Evolutionary conservation across 2,888 invertebrate species (phyloP), one percentile per base, ranked within the genome.

Genomic region (Trichopria drosophilae): DNA sequence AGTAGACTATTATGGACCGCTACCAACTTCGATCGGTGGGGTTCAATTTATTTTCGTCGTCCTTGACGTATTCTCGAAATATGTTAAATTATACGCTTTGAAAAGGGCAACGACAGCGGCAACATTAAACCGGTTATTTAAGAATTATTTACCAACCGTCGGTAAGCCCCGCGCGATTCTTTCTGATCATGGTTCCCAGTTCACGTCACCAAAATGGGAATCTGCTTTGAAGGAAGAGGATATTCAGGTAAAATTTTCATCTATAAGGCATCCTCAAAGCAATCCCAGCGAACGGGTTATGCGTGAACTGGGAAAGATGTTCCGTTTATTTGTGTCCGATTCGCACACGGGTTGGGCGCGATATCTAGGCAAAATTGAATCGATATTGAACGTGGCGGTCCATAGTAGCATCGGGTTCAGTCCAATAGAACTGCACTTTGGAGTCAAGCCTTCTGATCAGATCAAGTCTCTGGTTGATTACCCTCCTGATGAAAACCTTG

Each of bases 141-240:
- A 34, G 1, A 29, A 48, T 9, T 48, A 48, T 9, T 6, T 41
- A 13, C 34, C 26, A 2, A 34, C 24, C 23, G 10, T 18, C 10
- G 41, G 26, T 2, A 41, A 26, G 20, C 41, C 41, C 4, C 16
- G 4, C 2, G 34, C 19, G 12, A 24, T 48, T 6, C 29, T 41
- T 6, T 34, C 41, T 4, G 48, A 48, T 13, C 40, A 48, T 5
- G 41, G 41, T 2, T 28, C 41, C 1, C 47, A 48, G 20, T 48
- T 48, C 13, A 41, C 41, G 1, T 35, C 34, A 1, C 6, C 6
- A 9, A 34, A 41, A 16, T 48, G 41, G 34, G 5, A 4, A 1
- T 6, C 24, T 1, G 9, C 9, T 4, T 28, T 47, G 4, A 18
- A 31, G 19, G 10, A 36, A 19, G 6, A 3, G n/a, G 19, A 19